phyloP scores from a whole-genome alignment of 1,140 invertebrate species.

The Drosophila mayri region DNA sequence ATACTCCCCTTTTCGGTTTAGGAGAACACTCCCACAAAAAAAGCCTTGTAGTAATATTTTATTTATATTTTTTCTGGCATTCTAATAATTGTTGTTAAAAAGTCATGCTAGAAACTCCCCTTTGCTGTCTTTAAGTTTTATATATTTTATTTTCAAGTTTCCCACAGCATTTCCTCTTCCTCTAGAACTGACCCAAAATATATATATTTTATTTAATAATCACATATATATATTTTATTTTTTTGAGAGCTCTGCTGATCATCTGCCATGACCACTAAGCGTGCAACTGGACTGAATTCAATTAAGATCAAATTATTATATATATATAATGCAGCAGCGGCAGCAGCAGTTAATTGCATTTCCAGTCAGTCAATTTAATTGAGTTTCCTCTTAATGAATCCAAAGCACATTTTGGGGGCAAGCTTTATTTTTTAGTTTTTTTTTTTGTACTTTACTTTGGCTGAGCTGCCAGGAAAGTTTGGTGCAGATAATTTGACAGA shows the following conservation, averaged over 20 bases:
- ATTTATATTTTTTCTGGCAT: neutral
- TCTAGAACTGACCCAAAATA: slow-evolving; percentile 40
- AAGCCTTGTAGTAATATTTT: neutral
- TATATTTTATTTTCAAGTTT: neutral
- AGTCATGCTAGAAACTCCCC: neutral
- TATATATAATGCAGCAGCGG: slow-evolving; percentile 15
- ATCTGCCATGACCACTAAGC: slow-evolving; percentile 31
- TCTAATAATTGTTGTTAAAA: neutral
- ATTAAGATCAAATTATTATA: slow-evolving; percentile 53
- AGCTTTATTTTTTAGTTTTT: neutral
- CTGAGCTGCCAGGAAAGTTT: slow-evolving; percentile 35
- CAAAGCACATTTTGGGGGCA: slow-evolving; percentile 26
- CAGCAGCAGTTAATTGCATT: slow-evolving; percentile 40
- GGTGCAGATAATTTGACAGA: slow-evolving; percentile 53
- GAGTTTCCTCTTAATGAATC: slow-evolving; percentile 40
- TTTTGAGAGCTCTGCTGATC: slow-evolving; percentile 13
- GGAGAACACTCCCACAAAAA: neutral
- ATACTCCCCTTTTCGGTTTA: neutral
- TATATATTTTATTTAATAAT: slow-evolving; percentile 9
- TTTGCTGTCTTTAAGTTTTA: neutral
- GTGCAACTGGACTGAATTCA: slow-evolving; percentile 43
- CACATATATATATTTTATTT: neutral
- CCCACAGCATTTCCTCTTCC: neutral
- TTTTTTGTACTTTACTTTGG: neutral
- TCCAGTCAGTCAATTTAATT: slow-evolving; percentile 55